Conservation (phyloP, 2,113 vertebrate species). For the Lepisosteus osseus region DNA sequence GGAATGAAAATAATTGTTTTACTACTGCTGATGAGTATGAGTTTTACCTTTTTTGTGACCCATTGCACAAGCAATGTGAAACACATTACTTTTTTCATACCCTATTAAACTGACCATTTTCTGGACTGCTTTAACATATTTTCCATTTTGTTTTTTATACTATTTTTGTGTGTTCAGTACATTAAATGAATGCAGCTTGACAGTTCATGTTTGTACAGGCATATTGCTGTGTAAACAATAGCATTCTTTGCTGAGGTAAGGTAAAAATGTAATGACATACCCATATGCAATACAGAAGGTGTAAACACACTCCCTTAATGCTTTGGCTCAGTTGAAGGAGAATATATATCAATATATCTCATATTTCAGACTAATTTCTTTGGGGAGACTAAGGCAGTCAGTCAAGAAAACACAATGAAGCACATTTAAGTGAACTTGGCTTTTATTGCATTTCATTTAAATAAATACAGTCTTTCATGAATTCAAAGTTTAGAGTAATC, state of each 20-base stretch:
- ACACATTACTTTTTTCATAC: slow-evolving; percentile 33
- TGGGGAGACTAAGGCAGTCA: too few relatives aligned
- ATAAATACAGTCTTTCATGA: too few relatives aligned
- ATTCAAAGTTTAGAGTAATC: too few relatives aligned
- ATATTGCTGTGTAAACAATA: slow-evolving; percentile 1
- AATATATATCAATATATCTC: too few relatives aligned
- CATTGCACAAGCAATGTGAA: slow-evolving; percentile 22
- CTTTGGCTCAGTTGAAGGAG: neutral
- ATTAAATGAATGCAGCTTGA: slow-evolving; percentile 24
- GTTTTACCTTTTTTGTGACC: slow-evolving; percentile 30
- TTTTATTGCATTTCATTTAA: too few relatives aligned
- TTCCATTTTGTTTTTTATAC: slow-evolving; percentile 36
- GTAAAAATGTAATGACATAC: neutral
- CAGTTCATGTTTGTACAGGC: slow-evolving; percentile 13
- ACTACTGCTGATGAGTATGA: too few relatives aligned
- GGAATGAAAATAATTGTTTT: too few relatives aligned
- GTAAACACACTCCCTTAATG: neutral
- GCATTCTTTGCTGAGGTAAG: slow-evolving; percentile 11
- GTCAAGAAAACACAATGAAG: too few relatives aligned
- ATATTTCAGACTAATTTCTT: too few relatives aligned
- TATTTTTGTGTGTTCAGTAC: slow-evolving; percentile 20
- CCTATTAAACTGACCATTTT: slow-evolving; percentile 27
- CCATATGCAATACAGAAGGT: neutral
- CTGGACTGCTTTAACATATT: slow-evolving; percentile 28
- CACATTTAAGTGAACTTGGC: too few relatives aligned